Evolutionary conservation across 2,797 vertebrate species (phyloP).

Genomic region (Adrianichthys oophorus): DNA sequence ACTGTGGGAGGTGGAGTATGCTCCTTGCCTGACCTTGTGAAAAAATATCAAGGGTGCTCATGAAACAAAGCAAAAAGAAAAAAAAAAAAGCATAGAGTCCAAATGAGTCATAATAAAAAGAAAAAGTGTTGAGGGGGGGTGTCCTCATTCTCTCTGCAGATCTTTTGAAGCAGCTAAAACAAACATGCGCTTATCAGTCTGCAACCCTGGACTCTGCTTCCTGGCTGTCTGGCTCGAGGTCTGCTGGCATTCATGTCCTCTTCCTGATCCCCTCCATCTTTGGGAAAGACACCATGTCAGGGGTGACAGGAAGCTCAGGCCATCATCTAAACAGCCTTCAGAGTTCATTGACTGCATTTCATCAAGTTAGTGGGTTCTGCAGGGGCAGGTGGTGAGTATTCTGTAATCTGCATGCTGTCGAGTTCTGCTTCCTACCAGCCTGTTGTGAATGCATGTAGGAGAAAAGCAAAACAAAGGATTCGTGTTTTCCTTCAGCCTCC

Average conservation of each 20-base stretch:
- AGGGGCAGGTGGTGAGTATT: slow-evolving; percentile 51
- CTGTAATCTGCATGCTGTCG: slow-evolving; percentile 35
- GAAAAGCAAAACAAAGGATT: slow-evolving; percentile 8
- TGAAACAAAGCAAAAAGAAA: slow-evolving; percentile 24
- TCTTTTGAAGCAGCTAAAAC: slow-evolving; percentile 53
- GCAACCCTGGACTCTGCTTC: slow-evolving; percentile 40
- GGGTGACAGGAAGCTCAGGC: slow-evolving; percentile 45
- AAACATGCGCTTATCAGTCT: slow-evolving; percentile 56
- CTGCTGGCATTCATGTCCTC: slow-evolving; percentile 69
- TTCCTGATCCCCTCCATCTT: slow-evolving; percentile 55
- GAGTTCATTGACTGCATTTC: slow-evolving; percentile 55
- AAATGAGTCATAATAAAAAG: too few species aligned
- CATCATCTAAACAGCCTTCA: slow-evolving; percentile 68
- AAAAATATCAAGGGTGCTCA: slow-evolving; percentile 21
- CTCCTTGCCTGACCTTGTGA: slow-evolving; percentile 66
- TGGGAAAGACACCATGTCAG: slow-evolving; percentile 43
- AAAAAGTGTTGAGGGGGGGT: too few species aligned
- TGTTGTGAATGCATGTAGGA: slow-evolving; percentile 11
- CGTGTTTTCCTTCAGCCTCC: slow-evolving; percentile 40
- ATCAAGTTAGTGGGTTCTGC: slow-evolving; percentile 48
- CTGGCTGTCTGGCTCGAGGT: slow-evolving; percentile 33
- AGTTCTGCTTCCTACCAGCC: slow-evolving; percentile 47
- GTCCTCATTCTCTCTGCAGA: slow-evolving; percentile 54
- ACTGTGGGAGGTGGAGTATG: slow-evolving; percentile 31
- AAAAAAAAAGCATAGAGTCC: background rate